phyloP scores from a whole-genome alignment of 2,113 vertebrate species.

The Pelodiscus sinensis region DNA sequence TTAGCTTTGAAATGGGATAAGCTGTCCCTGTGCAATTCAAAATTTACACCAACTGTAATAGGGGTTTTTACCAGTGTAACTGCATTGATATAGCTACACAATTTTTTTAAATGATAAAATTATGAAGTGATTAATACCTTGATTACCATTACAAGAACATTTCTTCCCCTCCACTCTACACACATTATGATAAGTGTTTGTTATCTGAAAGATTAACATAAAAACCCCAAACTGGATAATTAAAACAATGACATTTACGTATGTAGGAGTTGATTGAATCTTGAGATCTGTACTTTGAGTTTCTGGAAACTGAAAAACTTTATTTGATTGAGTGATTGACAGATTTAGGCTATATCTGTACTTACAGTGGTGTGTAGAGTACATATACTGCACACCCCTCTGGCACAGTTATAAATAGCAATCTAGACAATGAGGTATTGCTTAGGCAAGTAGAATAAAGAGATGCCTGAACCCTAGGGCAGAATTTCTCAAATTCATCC shows the following conservation, averaged over 20 bases:
- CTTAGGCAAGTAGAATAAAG: not conserved
- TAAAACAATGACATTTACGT: not conserved
- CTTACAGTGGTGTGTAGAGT: not conserved
- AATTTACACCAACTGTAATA: no score
- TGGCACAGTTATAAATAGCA: not conserved
- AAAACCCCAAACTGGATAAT: not conserved
- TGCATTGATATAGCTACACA: no score
- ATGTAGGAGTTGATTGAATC: not conserved
- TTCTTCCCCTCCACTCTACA: fast-evolving
- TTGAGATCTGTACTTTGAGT: not conserved
- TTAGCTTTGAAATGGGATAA: no score
- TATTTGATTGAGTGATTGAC: not conserved
- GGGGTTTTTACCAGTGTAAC: no score
- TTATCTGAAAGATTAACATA: not conserved
- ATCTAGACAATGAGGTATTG: not conserved
- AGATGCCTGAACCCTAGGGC: not conserved
- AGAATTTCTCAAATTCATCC: not conserved
- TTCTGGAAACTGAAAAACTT: not conserved
- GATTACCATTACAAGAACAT: not conserved
- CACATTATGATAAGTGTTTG: not conserved
- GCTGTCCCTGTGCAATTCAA: no score
- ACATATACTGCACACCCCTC: not conserved
- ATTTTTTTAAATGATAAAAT: not conserved
- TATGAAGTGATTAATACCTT: not conserved
- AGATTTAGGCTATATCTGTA: not conserved